These are phyloP conservation scores for Mugil cephalus DNA, from an alignment of 2,113 vertebrate genomes.

Conservation along the genomic window DNA sequence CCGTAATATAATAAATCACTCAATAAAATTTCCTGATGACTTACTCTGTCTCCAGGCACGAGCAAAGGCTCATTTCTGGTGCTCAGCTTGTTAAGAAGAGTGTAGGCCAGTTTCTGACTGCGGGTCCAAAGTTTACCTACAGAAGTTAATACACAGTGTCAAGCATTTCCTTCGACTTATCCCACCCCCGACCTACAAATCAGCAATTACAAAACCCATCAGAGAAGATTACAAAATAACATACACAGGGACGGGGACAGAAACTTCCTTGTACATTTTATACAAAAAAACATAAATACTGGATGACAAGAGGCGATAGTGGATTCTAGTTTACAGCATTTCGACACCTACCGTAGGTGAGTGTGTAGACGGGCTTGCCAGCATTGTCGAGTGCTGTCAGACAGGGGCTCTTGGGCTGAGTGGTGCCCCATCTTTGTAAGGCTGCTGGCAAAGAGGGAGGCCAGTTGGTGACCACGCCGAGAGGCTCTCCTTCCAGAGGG, in stretches of 20 bases:
- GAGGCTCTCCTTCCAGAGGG: slow-evolving; percentile 88
- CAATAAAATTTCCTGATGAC: slow-evolving; percentile 40
- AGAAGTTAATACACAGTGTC: slow-evolving; percentile 12
- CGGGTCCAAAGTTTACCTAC: slow-evolving; percentile 96
- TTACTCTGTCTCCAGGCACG: slow-evolving; percentile 93
- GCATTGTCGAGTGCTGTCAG: slow-evolving; percentile 92
- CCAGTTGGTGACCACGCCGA: slow-evolving; percentile 85
- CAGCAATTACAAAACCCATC: slow-evolving; percentile 7
- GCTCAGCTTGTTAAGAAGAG: slow-evolving; percentile 94
- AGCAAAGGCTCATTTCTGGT: slow-evolving; percentile 92
- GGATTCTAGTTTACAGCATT: background rate
- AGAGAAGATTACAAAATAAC: background rate
- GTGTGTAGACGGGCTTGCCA: slow-evolving; percentile 91
- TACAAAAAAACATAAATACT: background rate
- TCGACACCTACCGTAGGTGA: slow-evolving; percentile 90
- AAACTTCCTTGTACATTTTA: no score
- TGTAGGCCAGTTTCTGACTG: slow-evolving; percentile 95
- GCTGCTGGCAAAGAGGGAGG: slow-evolving; percentile 89
- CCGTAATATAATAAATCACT: no score
- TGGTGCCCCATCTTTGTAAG: slow-evolving; percentile 91
- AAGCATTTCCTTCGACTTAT: slow-evolving; percentile 1
- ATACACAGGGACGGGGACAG: no score
- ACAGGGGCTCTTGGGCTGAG: slow-evolving; percentile 92
- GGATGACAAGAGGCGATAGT: background rate
- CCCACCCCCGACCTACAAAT: background rate